Evolutionary conservation across 1,140 invertebrate species (phyloP).

Genomic region (Lucilia cuprina): DNA sequence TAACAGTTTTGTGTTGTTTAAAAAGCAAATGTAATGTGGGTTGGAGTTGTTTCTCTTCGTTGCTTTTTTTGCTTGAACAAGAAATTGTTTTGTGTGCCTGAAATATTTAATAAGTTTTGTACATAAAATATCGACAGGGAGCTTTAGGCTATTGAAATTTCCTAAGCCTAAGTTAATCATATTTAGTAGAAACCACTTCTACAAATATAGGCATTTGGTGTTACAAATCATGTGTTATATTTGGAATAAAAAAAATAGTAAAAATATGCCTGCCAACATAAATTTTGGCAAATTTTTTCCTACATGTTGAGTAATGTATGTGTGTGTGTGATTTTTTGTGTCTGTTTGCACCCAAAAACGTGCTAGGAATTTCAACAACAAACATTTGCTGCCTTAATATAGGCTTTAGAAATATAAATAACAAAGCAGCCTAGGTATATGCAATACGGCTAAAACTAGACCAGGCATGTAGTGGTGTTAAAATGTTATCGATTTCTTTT

Average conservation of each 20-base stretch:
- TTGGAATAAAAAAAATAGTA: not conserved
- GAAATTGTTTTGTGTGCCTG: constrained; percentile 24
- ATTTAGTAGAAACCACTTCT: constrained; percentile 8
- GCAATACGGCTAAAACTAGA: not conserved
- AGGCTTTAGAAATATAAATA: not conserved
- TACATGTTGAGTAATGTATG: not conserved
- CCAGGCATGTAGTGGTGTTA: not conserved
- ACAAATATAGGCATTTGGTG: constrained; percentile 3
- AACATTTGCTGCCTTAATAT: not conserved
- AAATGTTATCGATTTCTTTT: constrained; percentile 2
- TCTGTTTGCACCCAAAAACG: not conserved
- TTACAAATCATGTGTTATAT: constrained; percentile 28
- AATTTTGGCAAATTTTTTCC: no score
- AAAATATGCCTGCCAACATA: no score
- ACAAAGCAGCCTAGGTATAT: not conserved
- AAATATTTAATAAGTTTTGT: constrained; percentile 14
- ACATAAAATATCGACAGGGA: not conserved
- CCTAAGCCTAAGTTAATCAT: constrained; percentile 23
- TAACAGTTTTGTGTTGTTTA: not conserved
- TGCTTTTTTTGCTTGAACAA: not conserved
- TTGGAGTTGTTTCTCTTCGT: no score
- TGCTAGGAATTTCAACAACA: not conserved
- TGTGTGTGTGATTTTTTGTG: no score
- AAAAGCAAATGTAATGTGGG: not conserved
- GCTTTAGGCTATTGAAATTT: not conserved